Evolutionary conservation across 2,888 invertebrate species (phyloP), one percentile per base, ranked within the genome.

Genomic region (Drosophila percnosoma): DNA sequence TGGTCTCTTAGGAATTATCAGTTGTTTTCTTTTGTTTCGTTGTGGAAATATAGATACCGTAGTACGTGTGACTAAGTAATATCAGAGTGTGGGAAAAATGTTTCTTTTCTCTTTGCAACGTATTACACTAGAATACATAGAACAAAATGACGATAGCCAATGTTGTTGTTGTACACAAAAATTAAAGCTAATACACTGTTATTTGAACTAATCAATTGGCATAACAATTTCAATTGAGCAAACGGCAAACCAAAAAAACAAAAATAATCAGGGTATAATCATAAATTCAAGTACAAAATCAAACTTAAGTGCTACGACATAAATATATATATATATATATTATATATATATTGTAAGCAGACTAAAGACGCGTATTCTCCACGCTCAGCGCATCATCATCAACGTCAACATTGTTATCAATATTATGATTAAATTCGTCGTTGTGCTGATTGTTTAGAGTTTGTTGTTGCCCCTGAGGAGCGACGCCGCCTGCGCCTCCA

Each of bases 331-430:
- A 13, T 40, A 29, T 36, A 34, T 27, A n/a, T 51, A 53, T 34
- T 18, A 21, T 55, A 33, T 33, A 33, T 21, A 45, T 52, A 61
- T 49, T 57, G 49, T 33, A 51, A 63, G 49, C 40, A 66, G 86
- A 87, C 82, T 91, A 92, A 74, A 92, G 91, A 66, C 92, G 91
- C 87, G 91, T 91, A 80, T 91, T 92, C 90, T 93, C 91, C 83
- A 92, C 92, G 77, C 92, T 92, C 65, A 89, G 87, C 81, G 91
- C 92, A 80, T 92, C 92, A 62, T 91, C 91, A 63, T 85, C 81
- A 52, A 70, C 73, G 48, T 75, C 64, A 55, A 62, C 45, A 62
- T n/a, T 11, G 36, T 48, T 45, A 58, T 51, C 40, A 58, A 51
- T 42, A 45, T 49, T 61, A 65, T 48, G 54, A 48, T 45, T 65